Evolutionary conservation across 2,113 vertebrate genomes (phyloP).

Genomic region (Melospiza melodia): DNA sequence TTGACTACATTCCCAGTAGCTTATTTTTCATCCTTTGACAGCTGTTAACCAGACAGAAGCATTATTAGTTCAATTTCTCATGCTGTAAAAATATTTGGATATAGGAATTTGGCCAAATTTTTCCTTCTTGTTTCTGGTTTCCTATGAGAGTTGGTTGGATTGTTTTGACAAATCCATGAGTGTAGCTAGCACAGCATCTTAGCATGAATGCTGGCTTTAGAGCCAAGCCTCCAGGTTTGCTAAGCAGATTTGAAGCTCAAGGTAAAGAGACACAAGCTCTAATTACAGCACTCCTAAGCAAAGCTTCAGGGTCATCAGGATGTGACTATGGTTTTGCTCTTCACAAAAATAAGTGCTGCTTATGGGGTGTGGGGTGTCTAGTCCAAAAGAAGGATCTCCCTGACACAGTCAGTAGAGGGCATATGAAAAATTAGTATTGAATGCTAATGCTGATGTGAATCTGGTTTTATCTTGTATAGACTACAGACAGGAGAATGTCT

Average conservation of each 20-base stretch:
- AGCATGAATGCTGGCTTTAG: not conserved
- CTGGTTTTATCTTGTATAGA: not conserved
- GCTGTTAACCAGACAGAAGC: constrained; percentile 63
- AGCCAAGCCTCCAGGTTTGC: not conserved
- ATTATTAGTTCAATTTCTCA: constrained; percentile 57
- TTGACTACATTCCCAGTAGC: constrained; percentile 59
- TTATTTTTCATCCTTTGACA: constrained; percentile 67
- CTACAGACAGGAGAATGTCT: not conserved
- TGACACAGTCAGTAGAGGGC: not conserved
- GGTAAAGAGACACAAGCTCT: not conserved
- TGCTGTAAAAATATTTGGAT: constrained; percentile 65
- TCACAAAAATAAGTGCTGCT: not conserved
- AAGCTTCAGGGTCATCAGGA: not conserved
- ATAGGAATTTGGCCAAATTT: constrained; percentile 41
- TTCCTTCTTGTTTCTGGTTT: constrained; percentile 32
- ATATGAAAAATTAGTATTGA: not conserved
- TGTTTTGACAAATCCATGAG: constrained; percentile 18
- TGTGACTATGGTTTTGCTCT: not conserved
- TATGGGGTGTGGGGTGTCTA: not conserved
- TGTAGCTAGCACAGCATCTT: not conserved
- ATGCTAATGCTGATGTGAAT: not conserved
- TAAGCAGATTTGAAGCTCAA: not conserved
- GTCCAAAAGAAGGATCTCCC: not conserved
- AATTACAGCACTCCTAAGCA: not conserved
- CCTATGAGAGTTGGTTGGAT: not conserved